phyloP scores from a whole-genome alignment of 2,888 invertebrate genomes.

The Xylota segnis region DNA sequence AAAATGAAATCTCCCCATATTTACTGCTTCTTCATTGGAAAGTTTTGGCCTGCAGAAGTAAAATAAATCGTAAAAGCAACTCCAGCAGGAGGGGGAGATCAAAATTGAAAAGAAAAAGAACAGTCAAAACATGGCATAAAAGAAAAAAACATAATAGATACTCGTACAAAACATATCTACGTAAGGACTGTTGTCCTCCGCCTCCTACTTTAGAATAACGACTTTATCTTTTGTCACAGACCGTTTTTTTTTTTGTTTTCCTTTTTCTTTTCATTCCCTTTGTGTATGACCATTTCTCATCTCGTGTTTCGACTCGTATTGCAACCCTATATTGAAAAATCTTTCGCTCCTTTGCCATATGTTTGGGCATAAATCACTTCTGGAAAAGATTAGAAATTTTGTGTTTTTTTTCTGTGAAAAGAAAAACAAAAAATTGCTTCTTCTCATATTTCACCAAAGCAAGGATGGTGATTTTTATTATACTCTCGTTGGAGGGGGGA shows the following conservation, averaged over 20 bases:
- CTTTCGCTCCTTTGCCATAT: slow-evolving; percentile 30
- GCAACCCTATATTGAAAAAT: slow-evolving; percentile 24
- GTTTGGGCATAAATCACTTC: slow-evolving; percentile 50
- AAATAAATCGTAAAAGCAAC: slow-evolving; percentile 41
- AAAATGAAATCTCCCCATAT: slow-evolving; percentile 30
- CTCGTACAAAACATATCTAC: neutral
- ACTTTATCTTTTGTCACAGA: slow-evolving; percentile 58
- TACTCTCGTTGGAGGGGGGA: neutral
- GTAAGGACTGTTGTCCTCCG: neutral
- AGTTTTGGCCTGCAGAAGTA: neutral
- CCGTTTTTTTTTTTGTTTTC: too few relatives aligned
- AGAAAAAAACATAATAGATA: neutral
- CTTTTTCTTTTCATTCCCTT: slow-evolving; percentile 1
- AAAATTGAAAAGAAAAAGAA: slow-evolving; percentile 30
- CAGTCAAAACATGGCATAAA: slow-evolving; percentile 30
- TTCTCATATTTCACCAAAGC: slow-evolving; percentile 27
- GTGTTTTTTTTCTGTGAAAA: neutral
- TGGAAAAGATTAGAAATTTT: slow-evolving; percentile 45
- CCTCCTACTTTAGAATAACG: slow-evolving; percentile 2
- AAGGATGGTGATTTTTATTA: slow-evolving; percentile 22
- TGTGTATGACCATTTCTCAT: slow-evolving; percentile 27
- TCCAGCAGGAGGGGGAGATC: slow-evolving; percentile 22
- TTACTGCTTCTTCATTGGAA: neutral
- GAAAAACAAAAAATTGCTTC: neutral
- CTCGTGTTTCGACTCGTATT: slow-evolving; percentile 21